A percentile compares a stretch with the other conserved stretches of the same genome.
Evolutionary conservation across 2,888 invertebrate genomes (phyloP).

Genomic region (Dynastes grantii): DNA sequence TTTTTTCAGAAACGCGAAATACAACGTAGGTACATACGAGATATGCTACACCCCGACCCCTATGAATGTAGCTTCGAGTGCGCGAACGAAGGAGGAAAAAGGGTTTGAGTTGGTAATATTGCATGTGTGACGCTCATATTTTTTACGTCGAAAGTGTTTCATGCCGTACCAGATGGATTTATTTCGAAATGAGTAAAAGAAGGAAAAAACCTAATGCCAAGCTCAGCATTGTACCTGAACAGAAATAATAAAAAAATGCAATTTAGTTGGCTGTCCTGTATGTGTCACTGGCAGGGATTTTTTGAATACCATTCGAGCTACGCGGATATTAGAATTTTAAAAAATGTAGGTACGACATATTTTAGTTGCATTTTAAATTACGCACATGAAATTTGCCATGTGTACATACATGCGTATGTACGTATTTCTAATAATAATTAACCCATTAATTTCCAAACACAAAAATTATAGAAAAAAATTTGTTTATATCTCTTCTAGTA

Average conservation of each 20-base stretch:
- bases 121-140: conserved; percentile 38
- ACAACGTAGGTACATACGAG: conserved; percentile 20
- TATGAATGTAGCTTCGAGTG: conserved; percentile 3
- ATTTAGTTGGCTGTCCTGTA: conserved; percentile 36
- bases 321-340: background rate
- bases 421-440: too few species aligned
- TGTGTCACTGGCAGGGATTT: conserved; percentile 31
- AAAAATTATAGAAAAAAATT: too few species aligned
- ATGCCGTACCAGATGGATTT: conserved; percentile 37
- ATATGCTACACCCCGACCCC: conserved; percentile 14
- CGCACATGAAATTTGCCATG: too few species aligned
- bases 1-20: conserved; percentile 30
- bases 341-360: background rate
- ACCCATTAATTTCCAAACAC: too few species aligned
- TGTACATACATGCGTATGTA: too few species aligned
- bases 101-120: conserved; percentile 38
- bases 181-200: conserved; percentile 21
- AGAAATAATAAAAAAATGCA: conserved; percentile 34
- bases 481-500: too few species aligned
- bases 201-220: conserved; percentile 21
- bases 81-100: conserved; percentile 17
- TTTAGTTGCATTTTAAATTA: background rate
- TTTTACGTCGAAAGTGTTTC: conserved; percentile 36
- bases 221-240: conserved; percentile 24
- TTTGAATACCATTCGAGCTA: conserved; percentile 4